Percentiles rank a stretch among this genome's conserved stretches.
phyloP scores from a whole-genome alignment of 2,888 invertebrate genomes.

The Leptopilina drosophilae region DNA sequence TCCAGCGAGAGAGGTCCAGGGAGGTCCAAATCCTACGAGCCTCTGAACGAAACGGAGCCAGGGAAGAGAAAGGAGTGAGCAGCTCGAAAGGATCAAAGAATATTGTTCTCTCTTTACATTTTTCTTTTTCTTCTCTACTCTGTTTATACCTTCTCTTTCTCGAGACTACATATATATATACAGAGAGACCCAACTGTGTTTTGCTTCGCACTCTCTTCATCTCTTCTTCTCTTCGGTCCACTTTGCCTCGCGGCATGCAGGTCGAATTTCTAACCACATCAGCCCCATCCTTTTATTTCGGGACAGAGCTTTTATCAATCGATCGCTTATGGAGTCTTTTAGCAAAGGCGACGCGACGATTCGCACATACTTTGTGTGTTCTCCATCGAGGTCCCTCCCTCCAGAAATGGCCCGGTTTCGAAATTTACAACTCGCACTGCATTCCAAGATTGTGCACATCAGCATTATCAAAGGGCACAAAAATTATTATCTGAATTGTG shows the following conservation, averaged over 20 bases:
- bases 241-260: slow-evolving; percentile 31
- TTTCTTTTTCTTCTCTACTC: slow-evolving; percentile 47
- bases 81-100: slow-evolving; percentile 66
- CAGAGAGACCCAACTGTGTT: slow-evolving; percentile 23
- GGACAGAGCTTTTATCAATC: slow-evolving; percentile 36
- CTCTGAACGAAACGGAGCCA: slow-evolving; percentile 50
- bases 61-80: slow-evolving; percentile 51
- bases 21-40: slow-evolving; percentile 72
- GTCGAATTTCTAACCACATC: slow-evolving; percentile 28
- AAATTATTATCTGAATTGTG: too few relatives aligned
- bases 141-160: slow-evolving; percentile 41
- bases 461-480: too few relatives aligned
- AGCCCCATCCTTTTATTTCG: not conserved
- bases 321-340: slow-evolving; percentile 24
- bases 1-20: slow-evolving; percentile 71
- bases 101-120: slow-evolving; percentile 54
- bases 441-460: too few relatives aligned
- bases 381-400: not conserved
- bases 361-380: not conserved
- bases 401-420: not conserved
- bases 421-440: not conserved
- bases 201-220: slow-evolving; percentile 46
- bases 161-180: not conserved
- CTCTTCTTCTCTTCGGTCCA: slow-evolving; percentile 24
- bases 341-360: slow-evolving; percentile 1